phyloP scores from a whole-genome alignment of 2,888 invertebrate genomes.

The Arge pagana region DNA sequence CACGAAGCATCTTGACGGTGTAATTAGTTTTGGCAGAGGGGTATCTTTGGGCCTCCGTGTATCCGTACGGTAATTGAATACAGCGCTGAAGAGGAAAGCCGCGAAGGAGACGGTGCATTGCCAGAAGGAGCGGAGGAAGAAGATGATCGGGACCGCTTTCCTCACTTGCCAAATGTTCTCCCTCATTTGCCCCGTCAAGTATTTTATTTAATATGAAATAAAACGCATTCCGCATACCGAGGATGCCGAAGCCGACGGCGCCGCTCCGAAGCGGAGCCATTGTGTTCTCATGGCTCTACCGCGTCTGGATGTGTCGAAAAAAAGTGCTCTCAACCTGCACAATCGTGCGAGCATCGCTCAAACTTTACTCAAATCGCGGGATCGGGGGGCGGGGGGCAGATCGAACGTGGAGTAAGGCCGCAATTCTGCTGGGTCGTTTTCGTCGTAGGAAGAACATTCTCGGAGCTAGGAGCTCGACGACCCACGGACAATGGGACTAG shows the following conservation, averaged over 20 bases:
- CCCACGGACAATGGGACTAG: too few species aligned
- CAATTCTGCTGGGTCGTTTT: too few species aligned
- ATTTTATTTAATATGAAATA: slow-evolving; percentile 55
- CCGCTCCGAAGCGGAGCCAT: slow-evolving; percentile 34
- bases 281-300: slow-evolving; percentile 40
- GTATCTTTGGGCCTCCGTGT: too few species aligned
- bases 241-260: slow-evolving; percentile 46
- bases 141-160: not conserved
- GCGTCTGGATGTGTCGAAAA: slow-evolving; percentile 4
- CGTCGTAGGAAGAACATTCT: too few species aligned
- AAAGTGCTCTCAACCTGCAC: slow-evolving; percentile 16
- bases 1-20: not conserved
- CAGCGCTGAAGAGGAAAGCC: not conserved
- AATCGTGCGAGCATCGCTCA: too few species aligned
- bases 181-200: slow-evolving; percentile 33
- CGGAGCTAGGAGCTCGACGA: too few species aligned
- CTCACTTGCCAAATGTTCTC: slow-evolving; percentile 19
- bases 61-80: not conserved
- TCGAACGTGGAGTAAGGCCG: too few species aligned
- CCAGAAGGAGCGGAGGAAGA: not conserved
- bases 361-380: too few species aligned
- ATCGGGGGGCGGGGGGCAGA: too few species aligned
- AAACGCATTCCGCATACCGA: slow-evolving; percentile 49
- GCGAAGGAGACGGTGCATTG: too few species aligned
- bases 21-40: not conserved